Conservation (phyloP, 2,888 invertebrate genomes). For the Lobophora halterata region DNA sequence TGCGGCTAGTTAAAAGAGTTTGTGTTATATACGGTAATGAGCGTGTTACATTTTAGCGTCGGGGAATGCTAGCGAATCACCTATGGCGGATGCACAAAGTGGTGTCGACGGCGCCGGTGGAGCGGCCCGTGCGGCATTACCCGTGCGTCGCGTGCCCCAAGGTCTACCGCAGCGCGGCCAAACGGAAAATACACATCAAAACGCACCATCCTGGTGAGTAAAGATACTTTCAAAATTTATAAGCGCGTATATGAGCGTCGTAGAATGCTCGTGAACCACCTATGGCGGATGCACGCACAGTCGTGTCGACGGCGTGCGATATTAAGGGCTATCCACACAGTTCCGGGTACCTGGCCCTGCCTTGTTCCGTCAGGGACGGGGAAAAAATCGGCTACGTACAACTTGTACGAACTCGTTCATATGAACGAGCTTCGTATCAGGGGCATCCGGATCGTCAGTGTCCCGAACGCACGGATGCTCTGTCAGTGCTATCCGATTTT, state of each 20-base stretch:
- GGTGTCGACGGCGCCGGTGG: slow-evolving; percentile 87
- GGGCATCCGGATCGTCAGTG: too few relatives aligned
- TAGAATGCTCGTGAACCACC: slow-evolving; percentile 92
- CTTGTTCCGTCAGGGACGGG: too few relatives aligned
- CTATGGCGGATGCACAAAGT: slow-evolving; percentile 88
- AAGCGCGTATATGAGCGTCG: slow-evolving; percentile 82
- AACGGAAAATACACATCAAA: slow-evolving; percentile 89
- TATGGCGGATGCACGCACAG: slow-evolving; percentile 89
- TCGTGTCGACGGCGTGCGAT: slow-evolving; percentile 87
- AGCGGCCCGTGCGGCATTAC: slow-evolving; percentile 88
- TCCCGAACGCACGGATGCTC: too few relatives aligned
- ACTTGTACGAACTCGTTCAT: too few relatives aligned
- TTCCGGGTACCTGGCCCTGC: too few relatives aligned
- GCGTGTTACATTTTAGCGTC: slow-evolving; percentile 75
- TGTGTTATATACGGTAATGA: slow-evolving; percentile 53
- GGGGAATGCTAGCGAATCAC: slow-evolving; percentile 93
- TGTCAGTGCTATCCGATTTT: too few relatives aligned
- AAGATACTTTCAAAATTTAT: too few relatives aligned
- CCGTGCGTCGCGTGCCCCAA: slow-evolving; percentile 93
- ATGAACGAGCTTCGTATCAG: too few relatives aligned
- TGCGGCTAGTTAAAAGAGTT: too few relatives aligned
- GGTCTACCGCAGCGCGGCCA: slow-evolving; percentile 91
- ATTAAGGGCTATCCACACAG: too few relatives aligned
- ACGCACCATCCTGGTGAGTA: slow-evolving; percentile 89
- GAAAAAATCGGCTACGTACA: too few relatives aligned